These are phyloP conservation scores for Raja brachyura DNA, from an alignment of 2,113 vertebrate genomes.

Conservation along the genomic window DNA sequence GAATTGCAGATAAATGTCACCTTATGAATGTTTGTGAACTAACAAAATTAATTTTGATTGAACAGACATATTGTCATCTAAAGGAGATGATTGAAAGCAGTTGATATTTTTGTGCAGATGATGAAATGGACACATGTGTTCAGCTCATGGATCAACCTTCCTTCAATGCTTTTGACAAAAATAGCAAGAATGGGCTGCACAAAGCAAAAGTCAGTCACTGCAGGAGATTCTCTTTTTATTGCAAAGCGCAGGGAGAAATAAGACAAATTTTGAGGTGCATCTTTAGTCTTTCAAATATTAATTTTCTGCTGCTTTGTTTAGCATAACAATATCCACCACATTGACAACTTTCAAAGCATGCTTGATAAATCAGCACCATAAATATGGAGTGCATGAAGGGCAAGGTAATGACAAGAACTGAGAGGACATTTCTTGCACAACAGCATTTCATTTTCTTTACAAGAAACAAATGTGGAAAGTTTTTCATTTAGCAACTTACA, in stretches of 20 bases:
- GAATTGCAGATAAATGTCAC: background rate
- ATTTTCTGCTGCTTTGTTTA: conserved; percentile 40
- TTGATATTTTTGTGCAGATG: background rate
- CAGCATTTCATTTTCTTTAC: background rate
- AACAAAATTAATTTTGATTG: background rate
- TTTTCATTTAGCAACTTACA: background rate
- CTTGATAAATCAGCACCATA: background rate
- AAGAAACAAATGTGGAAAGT: background rate
- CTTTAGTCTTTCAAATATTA: conserved; percentile 44
- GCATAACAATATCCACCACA: conserved; percentile 28
- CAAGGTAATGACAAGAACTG: background rate
- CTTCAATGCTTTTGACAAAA: background rate
- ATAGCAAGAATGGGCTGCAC: conserved; percentile 41
- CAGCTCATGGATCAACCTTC: background rate
- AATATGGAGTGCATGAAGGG: background rate
- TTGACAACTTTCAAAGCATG: background rate
- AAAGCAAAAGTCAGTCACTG: conserved; percentile 49
- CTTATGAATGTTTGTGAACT: background rate
- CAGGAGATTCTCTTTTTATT: conserved; percentile 51
- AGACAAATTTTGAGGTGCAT: conserved; percentile 46
- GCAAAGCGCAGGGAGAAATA: conserved; percentile 43
- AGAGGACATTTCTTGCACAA: background rate
- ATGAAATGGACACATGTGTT: background rate
- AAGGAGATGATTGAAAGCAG: background rate
- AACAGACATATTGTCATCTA: background rate